A percentile compares a stretch with the other conserved stretches of the same genome.
Conservation (phyloP, 2,797 vertebrate species). For the Naso thynnoides region DNA sequence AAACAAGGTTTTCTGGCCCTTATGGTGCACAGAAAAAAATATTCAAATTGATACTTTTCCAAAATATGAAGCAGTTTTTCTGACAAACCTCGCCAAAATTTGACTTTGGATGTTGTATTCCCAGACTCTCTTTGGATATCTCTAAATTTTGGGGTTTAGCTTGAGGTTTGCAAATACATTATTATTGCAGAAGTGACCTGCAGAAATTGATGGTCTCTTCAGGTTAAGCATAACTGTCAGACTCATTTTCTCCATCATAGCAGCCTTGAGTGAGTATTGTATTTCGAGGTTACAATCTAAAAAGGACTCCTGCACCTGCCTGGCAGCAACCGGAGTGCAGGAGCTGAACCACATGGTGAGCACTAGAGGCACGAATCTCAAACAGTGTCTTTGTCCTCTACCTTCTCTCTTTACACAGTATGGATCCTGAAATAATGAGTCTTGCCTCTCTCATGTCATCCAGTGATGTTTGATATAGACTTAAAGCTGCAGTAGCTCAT, state of each 20-base stretch:
- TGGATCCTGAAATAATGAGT: slow-evolving; percentile 39
- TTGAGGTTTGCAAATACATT: background rate
- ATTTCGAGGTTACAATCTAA: slow-evolving; percentile 55
- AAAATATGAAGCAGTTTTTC: background rate
- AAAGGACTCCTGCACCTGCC: slow-evolving; percentile 37
- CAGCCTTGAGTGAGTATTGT: slow-evolving; percentile 30
- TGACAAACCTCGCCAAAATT: background rate
- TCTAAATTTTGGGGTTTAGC: background rate
- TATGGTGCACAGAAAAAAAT: background rate
- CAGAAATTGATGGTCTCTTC: slow-evolving; percentile 23
- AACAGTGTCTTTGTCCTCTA: slow-evolving; percentile 38
- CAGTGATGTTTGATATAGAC: slow-evolving; percentile 19
- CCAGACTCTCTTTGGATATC: background rate
- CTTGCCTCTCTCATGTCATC: slow-evolving; percentile 11
- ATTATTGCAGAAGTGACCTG: slow-evolving; percentile 13
- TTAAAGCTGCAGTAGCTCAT: slow-evolving; percentile 6
- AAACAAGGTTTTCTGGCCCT: background rate
- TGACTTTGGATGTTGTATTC: background rate
- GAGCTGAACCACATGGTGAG: slow-evolving; percentile 31
- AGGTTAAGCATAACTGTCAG: slow-evolving; percentile 34
- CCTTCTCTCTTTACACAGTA: slow-evolving; percentile 15
- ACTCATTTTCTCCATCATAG: slow-evolving; percentile 24
- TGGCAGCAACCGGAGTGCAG: slow-evolving; percentile 36
- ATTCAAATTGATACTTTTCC: background rate
- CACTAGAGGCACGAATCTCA: slow-evolving; percentile 45